Conservation (phyloP, 2,113 vertebrate species). For the Polyodon spathula region DNA sequence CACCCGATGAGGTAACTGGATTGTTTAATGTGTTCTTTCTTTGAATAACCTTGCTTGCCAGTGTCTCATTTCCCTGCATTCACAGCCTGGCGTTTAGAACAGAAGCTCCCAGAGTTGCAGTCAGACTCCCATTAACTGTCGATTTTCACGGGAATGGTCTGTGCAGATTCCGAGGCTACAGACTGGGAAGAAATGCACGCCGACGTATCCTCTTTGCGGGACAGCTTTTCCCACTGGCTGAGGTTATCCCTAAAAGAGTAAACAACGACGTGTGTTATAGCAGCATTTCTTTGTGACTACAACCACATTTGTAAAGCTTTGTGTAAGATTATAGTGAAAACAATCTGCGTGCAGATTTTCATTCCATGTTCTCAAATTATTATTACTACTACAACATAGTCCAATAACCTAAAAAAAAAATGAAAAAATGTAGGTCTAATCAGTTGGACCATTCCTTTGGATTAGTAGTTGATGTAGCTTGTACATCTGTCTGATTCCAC, state of each 20-base stretch:
- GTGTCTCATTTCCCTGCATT: slow-evolving; percentile 33
- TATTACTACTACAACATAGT: too few species aligned
- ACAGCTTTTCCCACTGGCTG: slow-evolving; percentile 86
- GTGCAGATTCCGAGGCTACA: slow-evolving; percentile 38
- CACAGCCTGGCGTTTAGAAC: slow-evolving; percentile 29
- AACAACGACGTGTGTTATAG: too few species aligned
- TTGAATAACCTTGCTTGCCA: slow-evolving; percentile 37
- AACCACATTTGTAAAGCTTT: too few species aligned
- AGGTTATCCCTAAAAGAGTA: slow-evolving; percentile 76
- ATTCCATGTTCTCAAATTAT: too few species aligned
- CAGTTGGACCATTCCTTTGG: too few species aligned
- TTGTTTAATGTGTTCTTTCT: slow-evolving; percentile 35
- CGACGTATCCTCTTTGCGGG: slow-evolving; percentile 70
- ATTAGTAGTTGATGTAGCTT: too few species aligned
- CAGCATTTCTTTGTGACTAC: too few species aligned
- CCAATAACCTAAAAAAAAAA: too few species aligned
- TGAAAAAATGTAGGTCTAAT: too few species aligned
- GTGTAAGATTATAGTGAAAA: too few species aligned
- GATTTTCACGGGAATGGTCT: slow-evolving; percentile 69
- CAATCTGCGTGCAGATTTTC: too few species aligned
- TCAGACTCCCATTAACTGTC: slow-evolving; percentile 73
- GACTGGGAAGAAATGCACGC: slow-evolving; percentile 46
- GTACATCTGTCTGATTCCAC: too few species aligned
- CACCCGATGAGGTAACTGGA: slow-evolving; percentile 65
- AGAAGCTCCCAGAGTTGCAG: slow-evolving; percentile 30